Conservation (phyloP, 2,113 vertebrate genomes). For the Alouatta palliata region DNA sequence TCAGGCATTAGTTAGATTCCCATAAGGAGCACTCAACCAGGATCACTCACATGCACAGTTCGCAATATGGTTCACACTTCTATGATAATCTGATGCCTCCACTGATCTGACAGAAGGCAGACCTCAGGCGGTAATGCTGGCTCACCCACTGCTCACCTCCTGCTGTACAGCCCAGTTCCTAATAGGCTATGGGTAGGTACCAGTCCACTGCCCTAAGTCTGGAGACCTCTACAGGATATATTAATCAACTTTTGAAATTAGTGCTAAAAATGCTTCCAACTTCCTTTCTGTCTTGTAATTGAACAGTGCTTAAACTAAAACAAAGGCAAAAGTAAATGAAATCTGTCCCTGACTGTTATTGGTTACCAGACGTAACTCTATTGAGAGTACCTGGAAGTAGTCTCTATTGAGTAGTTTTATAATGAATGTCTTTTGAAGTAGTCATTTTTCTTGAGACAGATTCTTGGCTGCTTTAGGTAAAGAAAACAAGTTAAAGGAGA, state of each 20-base stretch:
- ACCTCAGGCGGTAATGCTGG: too few species aligned
- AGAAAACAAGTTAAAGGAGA: neutral
- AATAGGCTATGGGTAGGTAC: too few species aligned
- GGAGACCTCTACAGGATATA: neutral
- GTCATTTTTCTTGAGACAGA: neutral
- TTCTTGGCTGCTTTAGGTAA: neutral
- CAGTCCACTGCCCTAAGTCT: too few species aligned
- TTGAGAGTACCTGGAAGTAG: neutral
- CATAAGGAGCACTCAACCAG: too few species aligned
- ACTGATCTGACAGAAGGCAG: too few species aligned
- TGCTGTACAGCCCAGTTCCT: too few species aligned
- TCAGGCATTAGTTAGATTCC: too few species aligned
- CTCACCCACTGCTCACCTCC: too few species aligned
- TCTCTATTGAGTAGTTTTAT: neutral
- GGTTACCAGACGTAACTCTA: neutral
- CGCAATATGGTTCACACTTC: too few species aligned
- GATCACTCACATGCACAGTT: too few species aligned
- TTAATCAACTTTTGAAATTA: neutral
- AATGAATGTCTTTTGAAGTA: neutral
- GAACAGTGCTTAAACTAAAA: neutral
- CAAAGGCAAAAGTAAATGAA: neutral
- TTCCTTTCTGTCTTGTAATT: neutral
- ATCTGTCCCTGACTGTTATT: neutral
- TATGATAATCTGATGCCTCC: too few species aligned
- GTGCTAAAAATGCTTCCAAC: constrained; percentile 13